These are phyloP conservation scores for Athripsodes cinereus DNA, from an alignment of 2,888 invertebrate genomes.

Conservation along the genomic window DNA sequence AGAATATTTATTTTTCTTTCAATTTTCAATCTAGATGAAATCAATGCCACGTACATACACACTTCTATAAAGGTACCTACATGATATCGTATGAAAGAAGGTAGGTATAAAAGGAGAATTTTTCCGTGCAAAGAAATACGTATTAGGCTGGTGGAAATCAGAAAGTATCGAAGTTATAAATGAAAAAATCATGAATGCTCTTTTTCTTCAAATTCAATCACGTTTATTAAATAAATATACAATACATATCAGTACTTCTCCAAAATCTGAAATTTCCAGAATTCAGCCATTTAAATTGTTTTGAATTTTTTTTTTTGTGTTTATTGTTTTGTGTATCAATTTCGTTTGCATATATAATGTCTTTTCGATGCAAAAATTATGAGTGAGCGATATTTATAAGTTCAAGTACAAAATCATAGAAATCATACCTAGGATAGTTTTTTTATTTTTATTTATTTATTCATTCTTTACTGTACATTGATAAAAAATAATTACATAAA, in stretches of 20 bases:
- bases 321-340: too few relatives aligned
- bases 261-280: too few relatives aligned
- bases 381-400: too few relatives aligned
- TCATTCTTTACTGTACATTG: too few relatives aligned
- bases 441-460: too few relatives aligned
- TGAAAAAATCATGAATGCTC: constrained; percentile 5
- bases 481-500: too few relatives aligned
- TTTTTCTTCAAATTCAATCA: constrained; percentile 21
- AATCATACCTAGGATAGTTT: too few relatives aligned
- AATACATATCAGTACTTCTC: not conserved
- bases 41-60: constrained; percentile 13
- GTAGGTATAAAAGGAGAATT: not conserved
- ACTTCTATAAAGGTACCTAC: not conserved
- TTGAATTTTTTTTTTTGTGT: too few relatives aligned
- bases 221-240: constrained; percentile 23
- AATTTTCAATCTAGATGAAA: constrained; percentile 19
- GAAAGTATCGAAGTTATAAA: constrained; percentile 1
- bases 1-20: constrained; percentile 21
- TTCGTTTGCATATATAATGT: too few relatives aligned
- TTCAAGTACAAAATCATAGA: too few relatives aligned
- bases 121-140: not conserved
- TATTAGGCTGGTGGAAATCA: not conserved
- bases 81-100: not conserved
- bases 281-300: too few relatives aligned
- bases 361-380: too few relatives aligned